Percentiles rank a stretch among this genome's conserved stretches.
Conservation (phyloP, 2,797 vertebrate genomes). For the Spinus pinus region DNA sequence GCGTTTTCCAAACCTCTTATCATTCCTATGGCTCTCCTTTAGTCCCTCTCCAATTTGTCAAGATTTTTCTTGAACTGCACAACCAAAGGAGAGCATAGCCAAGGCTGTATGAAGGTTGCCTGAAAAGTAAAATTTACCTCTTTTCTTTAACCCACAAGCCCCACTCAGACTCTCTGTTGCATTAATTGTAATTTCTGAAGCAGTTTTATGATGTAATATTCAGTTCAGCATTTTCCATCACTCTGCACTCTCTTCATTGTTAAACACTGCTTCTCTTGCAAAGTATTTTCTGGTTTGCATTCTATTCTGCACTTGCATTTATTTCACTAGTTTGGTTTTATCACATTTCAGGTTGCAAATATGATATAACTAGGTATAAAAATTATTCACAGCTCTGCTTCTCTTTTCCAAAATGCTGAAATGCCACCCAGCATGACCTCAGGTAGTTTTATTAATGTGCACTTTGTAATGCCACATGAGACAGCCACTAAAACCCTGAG, state of each 20-base stretch:
- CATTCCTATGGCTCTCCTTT: conserved; percentile 54
- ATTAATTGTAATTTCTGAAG: background rate
- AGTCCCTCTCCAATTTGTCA: conserved; percentile 51
- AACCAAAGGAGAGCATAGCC: background rate
- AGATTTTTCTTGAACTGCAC: conserved; percentile 19
- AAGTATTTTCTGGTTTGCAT: background rate
- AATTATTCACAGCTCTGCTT: background rate
- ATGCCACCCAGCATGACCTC: background rate
- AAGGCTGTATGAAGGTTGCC: background rate
- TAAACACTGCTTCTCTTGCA: background rate
- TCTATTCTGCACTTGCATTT: background rate
- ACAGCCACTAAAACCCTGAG: background rate
- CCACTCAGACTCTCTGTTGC: background rate
- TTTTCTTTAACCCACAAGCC: background rate
- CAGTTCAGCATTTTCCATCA: background rate
- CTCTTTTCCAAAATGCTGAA: background rate
- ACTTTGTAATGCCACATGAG: background rate
- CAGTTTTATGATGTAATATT: background rate
- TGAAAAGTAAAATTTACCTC: background rate
- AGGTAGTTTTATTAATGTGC: background rate
- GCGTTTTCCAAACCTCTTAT: conserved; percentile 62
- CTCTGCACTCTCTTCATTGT: background rate
- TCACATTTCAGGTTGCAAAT: background rate
- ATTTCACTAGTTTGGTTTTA: background rate
- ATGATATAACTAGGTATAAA: background rate